phyloP scores from a whole-genome alignment of 2,888 invertebrate species.

The Pristionchus fissidentatus region DNA sequence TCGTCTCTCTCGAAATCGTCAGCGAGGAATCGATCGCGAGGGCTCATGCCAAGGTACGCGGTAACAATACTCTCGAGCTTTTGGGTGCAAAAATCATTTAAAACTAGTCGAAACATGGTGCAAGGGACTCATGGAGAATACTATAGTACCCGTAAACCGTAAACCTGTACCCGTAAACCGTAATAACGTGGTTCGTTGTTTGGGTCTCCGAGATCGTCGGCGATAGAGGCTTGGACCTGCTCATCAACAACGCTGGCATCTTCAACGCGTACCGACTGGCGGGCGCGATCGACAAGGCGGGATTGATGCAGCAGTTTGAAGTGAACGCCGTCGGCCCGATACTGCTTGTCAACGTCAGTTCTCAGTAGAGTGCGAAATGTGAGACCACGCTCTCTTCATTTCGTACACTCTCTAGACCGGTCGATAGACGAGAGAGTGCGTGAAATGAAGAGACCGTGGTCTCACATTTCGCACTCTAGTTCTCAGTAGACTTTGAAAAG shows the following conservation, averaged over 20 bases:
- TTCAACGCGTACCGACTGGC: not conserved
- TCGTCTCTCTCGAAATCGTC: conserved; percentile 9
- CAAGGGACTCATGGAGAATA: no score
- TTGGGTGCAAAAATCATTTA: not conserved
- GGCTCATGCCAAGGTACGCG: not conserved
- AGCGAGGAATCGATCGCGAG: not conserved
- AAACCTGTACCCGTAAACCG: no score
- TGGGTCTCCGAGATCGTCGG: conserved; percentile 6
- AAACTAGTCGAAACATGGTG: no score
- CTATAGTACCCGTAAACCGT: not conserved
- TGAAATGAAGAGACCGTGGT: no score
- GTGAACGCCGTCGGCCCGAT: conserved; percentile 6
- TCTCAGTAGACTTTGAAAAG: no score
- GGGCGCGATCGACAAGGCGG: not conserved
- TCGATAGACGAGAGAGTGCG: no score
- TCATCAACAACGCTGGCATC: conserved; percentile 22
- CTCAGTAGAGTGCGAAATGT: not conserved
- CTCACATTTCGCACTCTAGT: no score
- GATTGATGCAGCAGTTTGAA: not conserved
- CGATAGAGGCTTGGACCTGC: not conserved
- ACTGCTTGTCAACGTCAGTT: not conserved
- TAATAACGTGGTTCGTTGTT: no score
- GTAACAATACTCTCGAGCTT: not conserved
- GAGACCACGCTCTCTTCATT: no score
- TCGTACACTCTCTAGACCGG: no score